Evolutionary conservation across 53 echinoderm and acorn worm genomes (phyloP), one percentile per base, ranked within the genome.

Genomic region (Patiria pectinifera): DNA sequence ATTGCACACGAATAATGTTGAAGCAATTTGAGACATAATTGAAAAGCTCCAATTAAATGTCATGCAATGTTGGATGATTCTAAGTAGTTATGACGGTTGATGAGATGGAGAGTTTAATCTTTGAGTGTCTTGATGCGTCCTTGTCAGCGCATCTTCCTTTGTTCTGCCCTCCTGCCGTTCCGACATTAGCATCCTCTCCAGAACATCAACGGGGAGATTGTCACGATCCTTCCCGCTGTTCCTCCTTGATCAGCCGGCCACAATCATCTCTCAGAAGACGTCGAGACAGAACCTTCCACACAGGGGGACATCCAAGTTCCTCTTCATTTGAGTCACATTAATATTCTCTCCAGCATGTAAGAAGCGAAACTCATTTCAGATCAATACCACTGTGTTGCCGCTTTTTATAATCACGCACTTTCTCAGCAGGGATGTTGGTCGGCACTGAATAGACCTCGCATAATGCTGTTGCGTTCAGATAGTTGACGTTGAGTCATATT

Each of bases 171-270:
- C 80, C 80, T 47, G 19, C 80, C 19, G 24, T 45, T 15, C 16
- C 80, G 12, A 45, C 47, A 24, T 79, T 13, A 79, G 45, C 80
- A 79, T 45, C 80, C 80, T 79, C 80, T 45, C 80, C 19, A 11
- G 66, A 66, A 66, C 69, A 13, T 79, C 69, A 78, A 26, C 78
- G 89, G 46, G 62, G 62, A 89, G 62, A 90, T 44, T 14, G 90
- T 45, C 82, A 80, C 90, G 71, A 26, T 26, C 22, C 76, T 59
- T 77, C 76, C 87, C 78, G 60, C 18, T 21, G 72, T n/a, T 13
- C 21, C 60, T 43, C 77, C 87, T 77, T 78, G 61, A 59, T 26
- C 53, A 43, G 60, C 78, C 78, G 15, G 58, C 7, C 48, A 3
- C 22, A 77, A 15, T 78, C 87, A 25, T 53, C 53, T 21, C 59